phyloP scores from a whole-genome alignment of 2,113 vertebrate species.

The Xiphophorus couchianus region DNA sequence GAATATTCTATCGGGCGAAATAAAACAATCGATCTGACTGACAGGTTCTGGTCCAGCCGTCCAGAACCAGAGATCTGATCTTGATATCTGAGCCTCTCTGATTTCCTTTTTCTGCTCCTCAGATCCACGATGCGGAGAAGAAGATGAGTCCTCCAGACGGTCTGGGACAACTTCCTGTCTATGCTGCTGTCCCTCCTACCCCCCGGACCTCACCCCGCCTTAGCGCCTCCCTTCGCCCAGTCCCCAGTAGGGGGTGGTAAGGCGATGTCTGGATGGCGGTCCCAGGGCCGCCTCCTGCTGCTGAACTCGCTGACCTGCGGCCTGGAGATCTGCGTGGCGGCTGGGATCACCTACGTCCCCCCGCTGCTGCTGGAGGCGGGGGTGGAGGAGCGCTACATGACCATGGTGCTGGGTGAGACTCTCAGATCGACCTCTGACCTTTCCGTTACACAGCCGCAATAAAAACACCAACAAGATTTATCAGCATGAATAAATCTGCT shows the following conservation, averaged over 20 bases:
- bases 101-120: slow-evolving; percentile 7
- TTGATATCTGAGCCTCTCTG: not conserved
- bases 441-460: no score
- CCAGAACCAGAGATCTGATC: no score
- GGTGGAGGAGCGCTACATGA: slow-evolving; percentile 84
- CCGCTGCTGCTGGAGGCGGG: slow-evolving; percentile 83
- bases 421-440: no score
- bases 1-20: no score
- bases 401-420: slow-evolving; percentile 83
- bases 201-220: slow-evolving; percentile 20
- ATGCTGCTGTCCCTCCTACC: slow-evolving; percentile 48
- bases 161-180: slow-evolving; percentile 54
- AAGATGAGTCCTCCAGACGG: slow-evolving; percentile 71
- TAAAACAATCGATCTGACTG: no score
- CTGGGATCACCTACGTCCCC: slow-evolving; percentile 84
- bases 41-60: no score
- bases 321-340: slow-evolving; percentile 86
- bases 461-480: no score
- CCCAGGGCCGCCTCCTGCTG: slow-evolving; percentile 82
- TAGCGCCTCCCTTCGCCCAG: slow-evolving; percentile 17
- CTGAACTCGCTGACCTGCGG: slow-evolving; percentile 84
- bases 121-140: slow-evolving; percentile 77
- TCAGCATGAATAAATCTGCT: no score
- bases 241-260: slow-evolving; percentile 57
- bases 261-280: slow-evolving; percentile 80